Conservation (phyloP, 2,113 vertebrate genomes). For the Poecilia latipinna region DNA sequence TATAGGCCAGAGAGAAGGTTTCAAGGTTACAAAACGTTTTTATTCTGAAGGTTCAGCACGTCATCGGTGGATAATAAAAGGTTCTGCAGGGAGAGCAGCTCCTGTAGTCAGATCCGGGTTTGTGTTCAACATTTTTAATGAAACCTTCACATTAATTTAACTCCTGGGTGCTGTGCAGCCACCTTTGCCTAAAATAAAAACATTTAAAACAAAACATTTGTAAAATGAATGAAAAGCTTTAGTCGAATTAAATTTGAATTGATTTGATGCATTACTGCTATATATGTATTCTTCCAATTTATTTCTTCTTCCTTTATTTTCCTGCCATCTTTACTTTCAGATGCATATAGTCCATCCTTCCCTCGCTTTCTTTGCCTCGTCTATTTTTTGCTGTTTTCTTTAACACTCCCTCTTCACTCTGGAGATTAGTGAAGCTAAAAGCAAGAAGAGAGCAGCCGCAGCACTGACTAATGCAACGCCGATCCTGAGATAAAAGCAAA, state of each 20-base stretch:
- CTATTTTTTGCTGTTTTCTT: slow-evolving; percentile 2
- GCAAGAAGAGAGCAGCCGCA: slow-evolving; percentile 18
- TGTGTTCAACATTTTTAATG: no score
- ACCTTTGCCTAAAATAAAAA: background rate
- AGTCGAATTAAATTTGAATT: background rate
- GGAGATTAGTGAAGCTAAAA: slow-evolving; percentile 46
- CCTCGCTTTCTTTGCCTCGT: slow-evolving; percentile 1
- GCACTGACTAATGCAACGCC: slow-evolving; percentile 36
- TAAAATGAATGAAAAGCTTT: background rate
- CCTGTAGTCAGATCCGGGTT: no score
- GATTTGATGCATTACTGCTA: background rate
- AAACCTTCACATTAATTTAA: background rate
- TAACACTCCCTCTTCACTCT: slow-evolving; percentile 13
- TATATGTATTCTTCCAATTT: no score
- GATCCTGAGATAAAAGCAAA: slow-evolving; percentile 51
- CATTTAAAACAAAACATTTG: background rate
- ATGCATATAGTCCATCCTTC: background rate
- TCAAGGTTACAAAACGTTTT: background rate
- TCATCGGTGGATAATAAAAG: background rate
- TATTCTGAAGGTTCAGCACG: background rate
- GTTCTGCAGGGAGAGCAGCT: no score
- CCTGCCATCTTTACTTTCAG: slow-evolving; percentile 6
- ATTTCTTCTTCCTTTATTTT: background rate
- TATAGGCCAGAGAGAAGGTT: background rate
- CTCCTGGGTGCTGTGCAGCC: background rate